Evolutionary conservation across 1,140 invertebrate species (phyloP), one percentile per base, ranked within the genome.

Genomic region (Fopius arisanus): DNA sequence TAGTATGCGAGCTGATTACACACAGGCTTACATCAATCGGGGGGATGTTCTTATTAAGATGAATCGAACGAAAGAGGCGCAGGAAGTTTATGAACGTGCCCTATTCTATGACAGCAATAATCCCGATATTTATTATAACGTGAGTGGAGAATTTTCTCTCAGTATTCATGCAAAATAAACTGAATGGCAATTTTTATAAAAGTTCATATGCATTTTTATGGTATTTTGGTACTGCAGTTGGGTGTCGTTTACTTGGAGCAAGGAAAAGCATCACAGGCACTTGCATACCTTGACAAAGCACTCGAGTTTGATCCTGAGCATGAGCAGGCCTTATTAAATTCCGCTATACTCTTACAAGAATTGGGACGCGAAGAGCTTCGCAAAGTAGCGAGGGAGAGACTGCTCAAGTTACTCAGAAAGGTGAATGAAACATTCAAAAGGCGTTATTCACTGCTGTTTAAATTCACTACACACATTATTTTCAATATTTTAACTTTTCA

Each of bases 51-150:
- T 98, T 51, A 95, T 99, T 81, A 98, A 98, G 89, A 89, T 98
- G 80, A 97, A 97, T 88, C 92, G 96, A 75, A 97, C 96, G 3
- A 94, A 96, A 81, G 97, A 98, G 87, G 97, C 97, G 0, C 94
- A 97, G 85, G 94, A 97, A 83, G 96, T 98, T 23, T 99, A 98
- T 83, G 96, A 98, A 83, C 91, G 94, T 83, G 97, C 97, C 0
- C 87, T 98, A 21, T 92, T 96, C 77, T 97, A 97, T 87, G 97
- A 98, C 83, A 96, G 93, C 80, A 95, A 94, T 78, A 98, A 98
- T 90, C 96, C 97, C 2, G 97, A 98, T 85, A 97, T 99, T 80
- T 97, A 98, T 88, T 99, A 98, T 82, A 99, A 99, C 88, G 95
- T 96, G 88, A 92, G 26, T 62, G 14, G 2, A n/a, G 10, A 62